Evolutionary conservation across 2,888 invertebrate genomes (phyloP).

Genomic region (Hymenopus coronatus): DNA sequence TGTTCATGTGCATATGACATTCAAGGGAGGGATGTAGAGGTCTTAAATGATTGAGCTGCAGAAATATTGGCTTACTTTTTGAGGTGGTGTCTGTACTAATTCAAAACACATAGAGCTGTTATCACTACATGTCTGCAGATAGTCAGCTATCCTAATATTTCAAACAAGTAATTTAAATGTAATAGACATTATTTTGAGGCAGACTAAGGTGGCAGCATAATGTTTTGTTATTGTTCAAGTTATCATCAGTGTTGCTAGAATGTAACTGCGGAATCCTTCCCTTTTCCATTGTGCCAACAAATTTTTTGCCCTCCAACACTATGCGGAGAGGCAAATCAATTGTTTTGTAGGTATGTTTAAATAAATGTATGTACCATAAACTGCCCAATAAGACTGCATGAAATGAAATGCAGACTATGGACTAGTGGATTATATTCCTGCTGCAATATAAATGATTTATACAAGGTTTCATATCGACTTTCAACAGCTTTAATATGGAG

Average conservation of each 20-base stretch:
- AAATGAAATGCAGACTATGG: background rate
- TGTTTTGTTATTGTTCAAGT: background rate
- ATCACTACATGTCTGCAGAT: background rate
- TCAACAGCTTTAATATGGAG: background rate
- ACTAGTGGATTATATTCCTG: background rate
- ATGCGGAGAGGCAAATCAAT: background rate
- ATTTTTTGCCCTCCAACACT: background rate
- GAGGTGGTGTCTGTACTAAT: background rate
- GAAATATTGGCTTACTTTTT: background rate
- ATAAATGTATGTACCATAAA: background rate
- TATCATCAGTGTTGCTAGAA: background rate
- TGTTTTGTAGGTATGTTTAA: background rate
- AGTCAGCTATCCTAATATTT: background rate
- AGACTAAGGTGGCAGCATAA: background rate
- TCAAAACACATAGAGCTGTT: background rate
- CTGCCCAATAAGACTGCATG: background rate
- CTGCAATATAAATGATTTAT: constrained; percentile 22
- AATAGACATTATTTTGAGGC: background rate
- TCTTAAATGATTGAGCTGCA: background rate
- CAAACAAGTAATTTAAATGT: background rate
- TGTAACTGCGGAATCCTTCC: background rate
- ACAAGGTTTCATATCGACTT: constrained; percentile 31
- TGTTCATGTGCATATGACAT: background rate
- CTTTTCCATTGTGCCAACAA: background rate
- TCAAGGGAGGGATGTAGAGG: background rate